A percentile compares a stretch with the other conserved stretches of the same genome.
Evolutionary conservation across 2,888 invertebrate species (phyloP).

Genomic region (Catocala fraxini): DNA sequence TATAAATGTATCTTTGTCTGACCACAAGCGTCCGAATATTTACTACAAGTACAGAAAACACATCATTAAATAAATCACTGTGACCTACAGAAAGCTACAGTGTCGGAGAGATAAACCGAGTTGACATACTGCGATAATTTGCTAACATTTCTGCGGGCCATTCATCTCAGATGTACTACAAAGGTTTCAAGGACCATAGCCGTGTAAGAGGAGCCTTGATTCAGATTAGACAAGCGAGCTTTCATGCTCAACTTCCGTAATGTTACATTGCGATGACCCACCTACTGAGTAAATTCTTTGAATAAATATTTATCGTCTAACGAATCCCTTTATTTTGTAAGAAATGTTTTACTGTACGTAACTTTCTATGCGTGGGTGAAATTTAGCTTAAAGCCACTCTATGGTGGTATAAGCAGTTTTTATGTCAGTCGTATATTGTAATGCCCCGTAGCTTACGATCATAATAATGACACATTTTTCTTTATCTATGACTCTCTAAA

Average conservation of each 20-base stretch:
- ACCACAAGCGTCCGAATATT: conserved; percentile 7
- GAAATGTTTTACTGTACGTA: neutral
- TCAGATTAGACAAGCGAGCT: conserved; percentile 41
- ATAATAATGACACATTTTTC: conserved; percentile 4
- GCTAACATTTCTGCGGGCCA: conserved; percentile 32
- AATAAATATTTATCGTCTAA: conserved; percentile 9
- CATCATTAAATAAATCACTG: conserved; percentile 30
- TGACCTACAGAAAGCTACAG: conserved; percentile 38
- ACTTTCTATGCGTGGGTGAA: conserved; percentile 4
- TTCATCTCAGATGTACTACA: conserved; percentile 47
- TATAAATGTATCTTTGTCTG: conserved; percentile 9
- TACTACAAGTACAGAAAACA: conserved; percentile 12
- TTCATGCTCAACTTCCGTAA: conserved; percentile 21
- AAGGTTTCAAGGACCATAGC: conserved; percentile 37
- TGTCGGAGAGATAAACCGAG: conserved; percentile 31
- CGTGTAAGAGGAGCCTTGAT: conserved; percentile 37
- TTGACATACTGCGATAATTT: conserved; percentile 49
- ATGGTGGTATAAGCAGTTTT: conserved; percentile 7
- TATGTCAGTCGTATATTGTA: conserved; percentile 18
- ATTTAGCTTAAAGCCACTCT: conserved; percentile 8
- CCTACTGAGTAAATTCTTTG: conserved; percentile 2
- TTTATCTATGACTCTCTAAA: conserved; percentile 9
- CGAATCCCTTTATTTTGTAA: neutral
- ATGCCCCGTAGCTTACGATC: conserved; percentile 16
- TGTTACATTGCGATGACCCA: conserved; percentile 7